These are phyloP conservation scores for Allacma fusca DNA, from an alignment of 2,888 invertebrate species.

Conservation along the genomic window DNA sequence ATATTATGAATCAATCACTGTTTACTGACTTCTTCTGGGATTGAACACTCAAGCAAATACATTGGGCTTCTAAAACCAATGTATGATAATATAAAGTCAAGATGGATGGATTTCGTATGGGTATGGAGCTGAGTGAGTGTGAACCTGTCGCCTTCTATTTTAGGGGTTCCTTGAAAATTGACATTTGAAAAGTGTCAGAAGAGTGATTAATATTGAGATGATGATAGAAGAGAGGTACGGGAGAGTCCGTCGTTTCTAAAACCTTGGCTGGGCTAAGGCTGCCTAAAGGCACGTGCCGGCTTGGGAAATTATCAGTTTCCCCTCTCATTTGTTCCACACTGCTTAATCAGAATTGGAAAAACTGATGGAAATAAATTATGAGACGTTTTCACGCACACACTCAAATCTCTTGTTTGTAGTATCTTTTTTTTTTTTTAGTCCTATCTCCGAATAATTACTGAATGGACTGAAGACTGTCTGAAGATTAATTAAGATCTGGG, in stretches of 20 bases:
- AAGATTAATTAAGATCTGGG: slow-evolving; percentile 7
- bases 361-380: slow-evolving; percentile 12
- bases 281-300: slow-evolving; percentile 26
- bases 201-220: slow-evolving; percentile 2
- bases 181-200: neutral
- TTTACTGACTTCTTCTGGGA: too few relatives aligned
- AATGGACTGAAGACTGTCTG: neutral
- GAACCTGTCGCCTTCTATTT: neutral
- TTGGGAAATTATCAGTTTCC: slow-evolving; percentile 32
- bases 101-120: too few relatives aligned
- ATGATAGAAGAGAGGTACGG: neutral
- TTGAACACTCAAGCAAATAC: too few relatives aligned
- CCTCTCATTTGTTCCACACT: slow-evolving; percentile 28
- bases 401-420: neutral
- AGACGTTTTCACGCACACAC: slow-evolving; percentile 17
- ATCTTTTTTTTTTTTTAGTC: too few relatives aligned
- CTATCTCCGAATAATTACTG: neutral
- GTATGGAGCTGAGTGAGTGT: too few relatives aligned
- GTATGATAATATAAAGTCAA: too few relatives aligned
- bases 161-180: slow-evolving; percentile 2
- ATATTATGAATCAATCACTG: too few relatives aligned
- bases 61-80: too few relatives aligned
- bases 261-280: neutral
- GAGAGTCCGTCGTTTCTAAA: neutral
- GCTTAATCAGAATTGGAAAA: slow-evolving; percentile 23